Base-by-base conservation (phyloP, 2,888 invertebrate genomes). In the Mechanitis mazaeus region DNA sequence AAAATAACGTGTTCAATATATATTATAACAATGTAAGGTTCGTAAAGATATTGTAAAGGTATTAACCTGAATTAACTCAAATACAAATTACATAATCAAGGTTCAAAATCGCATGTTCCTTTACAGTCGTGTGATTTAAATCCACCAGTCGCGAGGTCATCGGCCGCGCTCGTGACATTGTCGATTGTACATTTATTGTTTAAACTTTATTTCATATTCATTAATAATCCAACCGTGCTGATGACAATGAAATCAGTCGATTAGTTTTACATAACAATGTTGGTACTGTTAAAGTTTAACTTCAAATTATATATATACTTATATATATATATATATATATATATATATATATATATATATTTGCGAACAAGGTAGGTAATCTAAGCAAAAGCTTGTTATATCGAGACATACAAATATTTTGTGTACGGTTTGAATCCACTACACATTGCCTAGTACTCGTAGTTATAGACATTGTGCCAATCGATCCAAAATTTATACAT, bases 91-190 rank as follows among this genome's bases (percentile, higher is more conserved):
- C 59, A 58, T 64, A 57, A 68, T 53, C 61, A 65, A 61, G 60
- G 60, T 62, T 33, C 58, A 46, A 46, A 31, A 35, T 58, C 60
- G 55, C 56, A 60, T 33, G 55, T 55, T 56, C 59, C 60, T 63
- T 61, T 67, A 20, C 20, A 20, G 20, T 55, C 38, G 45, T 54
- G 9, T 35, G 45, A 54, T 63, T 38, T 56, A 61, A 35, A 35
- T 63, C 28, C 42, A 35, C 35, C 35, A 35, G 1, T 35, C 35
- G 6, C 35, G 35, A 35, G 35, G 35, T 35, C 35, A 35, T 1
- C 58, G 59, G 54, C 45, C 58, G 60, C 45, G 61, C 20, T 61
- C 60, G 59, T 66, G 64, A 66, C 66, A 66, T 66, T 66, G 62
- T 46, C 58, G 55, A 31, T 60, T 56, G 54, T 59, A 54, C 56